Conservation (phyloP, 2,113 vertebrate genomes). For the Etia nguti region DNA sequence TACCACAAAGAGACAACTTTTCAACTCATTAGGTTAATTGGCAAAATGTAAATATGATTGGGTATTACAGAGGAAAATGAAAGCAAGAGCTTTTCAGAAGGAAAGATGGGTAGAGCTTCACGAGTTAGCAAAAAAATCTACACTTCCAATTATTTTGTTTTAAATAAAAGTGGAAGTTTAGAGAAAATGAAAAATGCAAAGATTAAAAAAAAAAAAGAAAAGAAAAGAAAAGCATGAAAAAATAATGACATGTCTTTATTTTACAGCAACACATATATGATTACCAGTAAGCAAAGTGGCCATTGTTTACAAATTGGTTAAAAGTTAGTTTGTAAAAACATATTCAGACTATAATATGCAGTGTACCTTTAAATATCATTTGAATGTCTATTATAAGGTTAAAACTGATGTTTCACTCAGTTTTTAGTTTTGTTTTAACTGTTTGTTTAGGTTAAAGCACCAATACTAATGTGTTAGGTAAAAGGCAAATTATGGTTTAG, state of each 20-base stretch:
- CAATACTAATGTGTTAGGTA: background rate
- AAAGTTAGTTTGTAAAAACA: background rate
- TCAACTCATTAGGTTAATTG: background rate
- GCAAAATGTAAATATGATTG: background rate
- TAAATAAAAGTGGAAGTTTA: background rate
- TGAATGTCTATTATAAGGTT: background rate
- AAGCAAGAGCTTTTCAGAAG: background rate
- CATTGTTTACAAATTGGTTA: background rate
- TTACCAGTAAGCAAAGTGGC: background rate
- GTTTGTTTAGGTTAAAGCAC: background rate
- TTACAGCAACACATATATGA: background rate
- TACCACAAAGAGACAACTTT: background rate
- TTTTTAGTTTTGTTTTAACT: background rate
- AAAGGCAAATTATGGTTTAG: background rate
- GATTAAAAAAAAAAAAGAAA: background rate
- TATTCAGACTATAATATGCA: background rate
- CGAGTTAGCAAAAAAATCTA: background rate
- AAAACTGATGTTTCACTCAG: background rate
- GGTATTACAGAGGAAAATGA: background rate
- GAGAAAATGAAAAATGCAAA: background rate
- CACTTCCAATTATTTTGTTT: background rate
- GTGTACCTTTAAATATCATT: background rate
- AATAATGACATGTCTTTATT: background rate
- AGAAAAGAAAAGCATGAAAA: too few species aligned
- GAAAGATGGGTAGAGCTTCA: background rate